These are phyloP conservation scores for Fistularia tabacaria DNA, from an alignment of 2,797 vertebrate genomes.

Conservation along the genomic window DNA sequence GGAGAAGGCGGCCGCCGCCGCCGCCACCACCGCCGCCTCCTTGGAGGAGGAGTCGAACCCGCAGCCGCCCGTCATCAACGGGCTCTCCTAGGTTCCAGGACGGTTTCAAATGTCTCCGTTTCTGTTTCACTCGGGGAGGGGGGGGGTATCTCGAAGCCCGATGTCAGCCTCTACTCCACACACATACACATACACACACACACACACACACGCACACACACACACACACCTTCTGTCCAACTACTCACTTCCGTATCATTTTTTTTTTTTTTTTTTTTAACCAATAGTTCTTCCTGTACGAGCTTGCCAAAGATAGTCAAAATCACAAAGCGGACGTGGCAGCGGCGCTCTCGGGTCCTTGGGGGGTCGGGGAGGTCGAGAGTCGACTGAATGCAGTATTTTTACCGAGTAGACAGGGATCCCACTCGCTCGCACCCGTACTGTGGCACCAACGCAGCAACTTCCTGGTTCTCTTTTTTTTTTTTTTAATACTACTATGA, in stretches of 20 bases:
- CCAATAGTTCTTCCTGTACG: conserved; percentile 98
- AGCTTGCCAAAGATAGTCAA: conserved; percentile 99
- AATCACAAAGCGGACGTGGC: conserved; percentile 72
- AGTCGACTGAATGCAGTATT: conserved; percentile 64
- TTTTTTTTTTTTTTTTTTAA: conserved; percentile 46
- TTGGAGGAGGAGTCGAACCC: conserved; percentile 77
- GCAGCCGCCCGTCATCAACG: conserved; percentile 83
- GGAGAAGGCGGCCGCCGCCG: conserved; percentile 75
- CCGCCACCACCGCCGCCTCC: conserved; percentile 66
- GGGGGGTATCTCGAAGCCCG: too few species aligned
- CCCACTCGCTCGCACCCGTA: conserved; percentile 48
- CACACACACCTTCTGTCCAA: too few species aligned
- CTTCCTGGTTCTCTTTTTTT: conserved; percentile 27
- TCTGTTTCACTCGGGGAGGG: conserved; percentile 32
- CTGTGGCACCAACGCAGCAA: conserved; percentile 59
- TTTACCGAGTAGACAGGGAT: conserved; percentile 57
- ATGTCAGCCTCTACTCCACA: too few species aligned
- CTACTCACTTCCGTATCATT: not conserved
- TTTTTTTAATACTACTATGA: conserved; percentile 3
- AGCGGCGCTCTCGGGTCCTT: too few species aligned
- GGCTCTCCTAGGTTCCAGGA: conserved; percentile 83
- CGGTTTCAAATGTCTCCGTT: conserved; percentile 59
- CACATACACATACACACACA: too few species aligned
- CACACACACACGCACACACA: too few species aligned
- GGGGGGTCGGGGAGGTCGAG: conserved; percentile 53